A percentile compares a stretch with the other conserved stretches of the same genome.
Evolutionary conservation across 2,888 invertebrate species (phyloP).

Genomic region (Sminthurinus aureus): DNA sequence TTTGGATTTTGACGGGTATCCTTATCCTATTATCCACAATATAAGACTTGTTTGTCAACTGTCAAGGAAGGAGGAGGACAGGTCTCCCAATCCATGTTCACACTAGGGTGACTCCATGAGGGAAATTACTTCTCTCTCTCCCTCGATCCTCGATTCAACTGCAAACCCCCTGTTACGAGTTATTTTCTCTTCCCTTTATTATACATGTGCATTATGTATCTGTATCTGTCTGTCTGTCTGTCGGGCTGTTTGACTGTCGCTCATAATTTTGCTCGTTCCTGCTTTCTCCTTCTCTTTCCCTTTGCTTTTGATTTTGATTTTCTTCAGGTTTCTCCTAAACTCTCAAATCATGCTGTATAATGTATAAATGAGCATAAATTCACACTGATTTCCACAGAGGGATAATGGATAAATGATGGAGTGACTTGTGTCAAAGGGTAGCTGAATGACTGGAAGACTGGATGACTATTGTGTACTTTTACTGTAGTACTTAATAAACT

Average conservation of each 20-base stretch:
- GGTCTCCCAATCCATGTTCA: constrained; percentile 56
- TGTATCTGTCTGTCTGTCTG: no score
- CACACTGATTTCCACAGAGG: background rate
- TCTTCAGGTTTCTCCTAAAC: background rate
- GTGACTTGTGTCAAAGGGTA: constrained; percentile 59
- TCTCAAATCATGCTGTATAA: no score
- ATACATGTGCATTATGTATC: no score
- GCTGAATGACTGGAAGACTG: constrained; percentile 17
- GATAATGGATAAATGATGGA: constrained; percentile 39
- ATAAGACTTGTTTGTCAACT: constrained; percentile 59
- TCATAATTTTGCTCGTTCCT: constrained; percentile 7
- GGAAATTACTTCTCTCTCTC: constrained; percentile 59
- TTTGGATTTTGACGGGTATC: background rate
- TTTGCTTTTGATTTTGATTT: background rate
- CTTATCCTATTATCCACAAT: constrained; percentile 38
- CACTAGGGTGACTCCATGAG: constrained; percentile 55
- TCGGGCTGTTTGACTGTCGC: background rate
- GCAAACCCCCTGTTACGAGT: no score
- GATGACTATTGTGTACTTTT: background rate
- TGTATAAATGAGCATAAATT: no score
- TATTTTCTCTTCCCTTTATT: no score
- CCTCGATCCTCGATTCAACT: constrained; percentile 43
- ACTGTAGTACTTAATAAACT: constrained; percentile 24
- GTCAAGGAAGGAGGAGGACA: constrained; percentile 53
- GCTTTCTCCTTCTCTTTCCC: no score